Evolutionary conservation across 2,113 vertebrate species (phyloP), one percentile per base, ranked within the genome.

Genomic region (Falcunculus frontatus): DNA sequence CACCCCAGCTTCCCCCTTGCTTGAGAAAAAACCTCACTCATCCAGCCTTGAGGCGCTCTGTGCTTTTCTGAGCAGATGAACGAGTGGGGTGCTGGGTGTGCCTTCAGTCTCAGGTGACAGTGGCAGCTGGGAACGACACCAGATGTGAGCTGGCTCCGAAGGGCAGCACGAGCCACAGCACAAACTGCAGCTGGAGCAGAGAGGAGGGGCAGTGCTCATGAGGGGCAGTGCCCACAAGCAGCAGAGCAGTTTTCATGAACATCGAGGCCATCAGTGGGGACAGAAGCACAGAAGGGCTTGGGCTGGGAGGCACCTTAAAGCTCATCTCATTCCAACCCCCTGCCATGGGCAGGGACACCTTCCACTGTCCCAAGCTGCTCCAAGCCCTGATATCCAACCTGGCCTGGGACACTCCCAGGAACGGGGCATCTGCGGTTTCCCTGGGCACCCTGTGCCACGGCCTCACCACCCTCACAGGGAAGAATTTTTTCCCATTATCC

Each of bases 171-270:
- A 76, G 57, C 22, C 84, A 33, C 5, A 16, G 90, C 7, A 64
- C 53, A 67, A 97, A 68, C 87, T 96, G 95, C 73, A 94, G 82
- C 52, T 29, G 8, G 47, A 55, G 73, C 46, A 81, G 82, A 78
- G 97, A 96, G 33, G 94, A 96, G 11, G 69, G 76, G 63, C 86
- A 89, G 65, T 63, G n/a, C 86, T 97, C 73, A n/a, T n/a, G 94
- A 96, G 11, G 69, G 76, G 63, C 86, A 89, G 65, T 63, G n/a
- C 86, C 97, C 73, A 75, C 72, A 37, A 93, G 79, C 32, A 65
- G 53, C 29, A 62, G 29, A 7, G 81, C 33, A 68, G 25, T 2
- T n/a, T 25, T 7, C 21, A 10, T 0, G 3, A 42, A 52, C 22
- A 32, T 90, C 0, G 49, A 97, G 50, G 89, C 86, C 4, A 80